Evolutionary conservation across 2,797 vertebrate species (phyloP).

Genomic region (Macropodus opercularis): DNA sequence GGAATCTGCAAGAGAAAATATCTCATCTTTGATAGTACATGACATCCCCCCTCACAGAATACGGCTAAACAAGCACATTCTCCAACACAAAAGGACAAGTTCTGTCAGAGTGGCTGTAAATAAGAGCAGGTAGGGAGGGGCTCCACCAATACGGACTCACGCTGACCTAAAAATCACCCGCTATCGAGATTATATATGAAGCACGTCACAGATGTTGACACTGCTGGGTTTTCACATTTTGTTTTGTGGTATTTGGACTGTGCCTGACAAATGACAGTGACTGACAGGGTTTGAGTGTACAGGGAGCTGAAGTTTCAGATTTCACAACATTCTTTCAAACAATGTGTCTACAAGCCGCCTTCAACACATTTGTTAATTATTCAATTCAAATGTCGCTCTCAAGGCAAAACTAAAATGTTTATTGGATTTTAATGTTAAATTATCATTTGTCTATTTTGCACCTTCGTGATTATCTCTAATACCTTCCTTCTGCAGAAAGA

Average conservation of each 20-base stretch:
- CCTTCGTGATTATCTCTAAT: no score
- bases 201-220: conserved; percentile 5
- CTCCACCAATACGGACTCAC: conserved; percentile 18
- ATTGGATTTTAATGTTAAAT: neutral
- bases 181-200: conserved; percentile 8
- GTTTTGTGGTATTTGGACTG: neutral
- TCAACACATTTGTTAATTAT: neutral
- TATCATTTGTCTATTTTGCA: neutral
- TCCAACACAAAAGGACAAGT: conserved; percentile 51
- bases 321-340: neutral
- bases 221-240: neutral
- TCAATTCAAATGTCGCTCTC: no score
- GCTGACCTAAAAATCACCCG: conserved; percentile 20
- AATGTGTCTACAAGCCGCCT: neutral
- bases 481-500: no score
- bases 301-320: neutral
- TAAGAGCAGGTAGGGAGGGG: conserved; percentile 20
- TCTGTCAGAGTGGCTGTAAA: conserved; percentile 59
- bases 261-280: neutral
- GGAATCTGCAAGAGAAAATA: conserved; percentile 66
- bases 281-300: neutral
- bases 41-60: conserved; percentile 66
- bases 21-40: conserved; percentile 68
- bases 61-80: conserved; percentile 64
- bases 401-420: neutral